Evolutionary conservation across 2,888 invertebrate genomes (phyloP).

Genomic region (Drosophila infuscata): DNA sequence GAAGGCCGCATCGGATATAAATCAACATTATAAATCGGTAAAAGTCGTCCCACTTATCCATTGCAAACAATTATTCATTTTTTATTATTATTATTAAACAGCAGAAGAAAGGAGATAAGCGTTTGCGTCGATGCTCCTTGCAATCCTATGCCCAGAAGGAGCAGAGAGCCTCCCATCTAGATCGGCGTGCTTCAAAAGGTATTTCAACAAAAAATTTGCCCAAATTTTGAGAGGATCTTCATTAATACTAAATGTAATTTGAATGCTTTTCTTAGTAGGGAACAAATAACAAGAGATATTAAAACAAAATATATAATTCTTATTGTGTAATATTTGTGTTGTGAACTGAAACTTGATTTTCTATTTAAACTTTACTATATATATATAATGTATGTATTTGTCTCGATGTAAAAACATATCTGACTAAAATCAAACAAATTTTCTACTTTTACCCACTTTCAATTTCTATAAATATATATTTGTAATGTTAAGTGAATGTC

Average conservation of each 20-base stretch:
- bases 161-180: slow-evolving; percentile 67
- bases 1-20: slow-evolving; percentile 84
- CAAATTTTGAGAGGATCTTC: slow-evolving; percentile 69
- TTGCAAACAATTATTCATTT: background rate
- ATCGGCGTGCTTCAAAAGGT: slow-evolving; percentile 84
- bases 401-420: slow-evolving; percentile 55
- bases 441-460: slow-evolving; percentile 21
- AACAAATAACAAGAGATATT: slow-evolving; percentile 38
- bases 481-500: slow-evolving; percentile 54
- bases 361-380: slow-evolving; percentile 10
- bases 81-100: slow-evolving; percentile 38
- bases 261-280: slow-evolving; percentile 54
- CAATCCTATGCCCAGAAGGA: slow-evolving; percentile 83
- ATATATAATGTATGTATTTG: slow-evolving; percentile 8
- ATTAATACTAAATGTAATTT: slow-evolving; percentile 31
- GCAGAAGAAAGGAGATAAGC: slow-evolving; percentile 82
- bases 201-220: slow-evolving; percentile 82
- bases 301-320: slow-evolving; percentile 23
- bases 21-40: slow-evolving; percentile 84
- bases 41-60: slow-evolving; percentile 13
- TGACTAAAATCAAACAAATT: slow-evolving; percentile 20
- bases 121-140: slow-evolving; percentile 82
- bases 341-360: slow-evolving; percentile 46
- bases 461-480: slow-evolving; percentile 28
- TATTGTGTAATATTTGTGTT: slow-evolving; percentile 50